Base-by-base conservation (phyloP, 1,140 invertebrate genomes). In the Apis dorsata region DNA sequence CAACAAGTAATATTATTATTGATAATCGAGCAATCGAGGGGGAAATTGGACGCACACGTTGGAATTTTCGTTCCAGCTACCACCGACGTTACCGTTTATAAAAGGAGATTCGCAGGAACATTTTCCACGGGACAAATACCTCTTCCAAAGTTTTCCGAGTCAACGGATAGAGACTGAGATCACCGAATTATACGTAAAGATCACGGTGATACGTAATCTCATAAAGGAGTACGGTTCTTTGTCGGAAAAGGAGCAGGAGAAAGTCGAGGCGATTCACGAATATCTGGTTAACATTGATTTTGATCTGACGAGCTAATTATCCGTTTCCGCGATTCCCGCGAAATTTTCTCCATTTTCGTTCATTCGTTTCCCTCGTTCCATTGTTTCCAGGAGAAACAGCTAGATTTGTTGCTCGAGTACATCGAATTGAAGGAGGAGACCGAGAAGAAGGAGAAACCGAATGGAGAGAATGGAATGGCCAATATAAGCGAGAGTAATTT, bases 191-290 rank as follows among this genome's bases (percentile, higher is more conserved):
- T 70, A 85, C 19, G 80, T 65, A 59, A 91, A 91, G 78, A 86
- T 90, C 21, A 68, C 53, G 53, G 51, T 91, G 49, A 62, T 92
- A 28, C 82, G 87, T 71, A 81, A 68, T 21, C 83, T 92, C 49
- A 88, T 92, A 66, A 86, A 86, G 17, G 86, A 91, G 34, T 92
- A 91, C 79, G 81, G 81, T 11, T 49, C 79, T 2, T 68, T 92
- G 24, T 70, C 78, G 0, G 72, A 83, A 12, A 80, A 77, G 34
- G 91, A 92, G 19, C 91, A 90, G 77, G 88, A 74, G n/a, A 90
- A 83, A 9, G 86, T 91, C 21, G 85, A 88, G 60, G 69, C 86
- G 5, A 87, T 91, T 19, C 85, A 91, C 53, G 88, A 91, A 73
- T 91, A 91, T 75, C 71, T 92, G 87, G 91, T 91, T 75, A 89